Percentiles rank a stretch among this genome's conserved stretches.
phyloP scores from a whole-genome alignment of 2,113 vertebrate genomes.

The Ciconia maguari region DNA sequence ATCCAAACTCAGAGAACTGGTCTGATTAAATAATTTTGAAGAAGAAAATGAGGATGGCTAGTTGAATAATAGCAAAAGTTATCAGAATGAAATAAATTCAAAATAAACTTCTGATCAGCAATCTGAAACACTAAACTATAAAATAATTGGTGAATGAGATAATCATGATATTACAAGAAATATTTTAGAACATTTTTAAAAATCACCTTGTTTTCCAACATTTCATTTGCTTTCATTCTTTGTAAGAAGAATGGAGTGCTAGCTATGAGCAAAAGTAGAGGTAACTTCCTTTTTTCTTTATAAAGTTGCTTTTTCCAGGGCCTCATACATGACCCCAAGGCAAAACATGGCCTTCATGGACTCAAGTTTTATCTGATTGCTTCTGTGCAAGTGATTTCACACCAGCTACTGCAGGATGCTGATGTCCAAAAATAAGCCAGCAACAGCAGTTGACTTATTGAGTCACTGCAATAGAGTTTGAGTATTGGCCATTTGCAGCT shows the following conservation, averaged over 20 bases:
- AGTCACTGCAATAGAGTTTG: not conserved
- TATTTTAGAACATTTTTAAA: not conserved
- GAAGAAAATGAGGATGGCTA: not conserved
- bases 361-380: not conserved
- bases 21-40: not conserved
- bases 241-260: not conserved
- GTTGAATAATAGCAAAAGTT: not conserved
- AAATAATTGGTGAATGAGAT: not conserved
- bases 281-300: not conserved
- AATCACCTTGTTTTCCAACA: not conserved
- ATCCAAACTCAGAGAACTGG: not conserved
- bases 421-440: not conserved
- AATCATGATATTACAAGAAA: not conserved
- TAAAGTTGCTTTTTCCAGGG: not conserved
- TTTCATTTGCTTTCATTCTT: not conserved
- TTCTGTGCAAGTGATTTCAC: not conserved
- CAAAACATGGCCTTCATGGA: not conserved
- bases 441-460: not conserved
- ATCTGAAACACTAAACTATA: not conserved
- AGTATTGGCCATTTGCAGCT: not conserved
- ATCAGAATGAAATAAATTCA: not conserved
- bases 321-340: not conserved
- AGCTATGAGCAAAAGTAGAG: not conserved
- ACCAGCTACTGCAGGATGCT: not conserved
- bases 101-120: not conserved